Conservation (phyloP, 2,797 vertebrate genomes). For the Emys orbicularis region DNA sequence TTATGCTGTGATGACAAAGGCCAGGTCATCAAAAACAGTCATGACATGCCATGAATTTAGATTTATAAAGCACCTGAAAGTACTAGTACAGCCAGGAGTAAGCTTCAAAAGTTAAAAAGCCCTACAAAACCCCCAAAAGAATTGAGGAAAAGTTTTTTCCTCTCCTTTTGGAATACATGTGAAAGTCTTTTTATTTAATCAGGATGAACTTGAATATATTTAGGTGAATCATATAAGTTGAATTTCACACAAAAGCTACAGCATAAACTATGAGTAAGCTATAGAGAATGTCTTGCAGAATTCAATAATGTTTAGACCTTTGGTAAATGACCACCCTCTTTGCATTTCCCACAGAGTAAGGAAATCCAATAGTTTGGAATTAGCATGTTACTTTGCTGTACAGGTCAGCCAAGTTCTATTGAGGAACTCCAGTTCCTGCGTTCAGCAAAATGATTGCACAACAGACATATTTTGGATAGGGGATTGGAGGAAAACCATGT, state of each 20-base stretch:
- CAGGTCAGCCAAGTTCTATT: neutral
- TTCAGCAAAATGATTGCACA: neutral
- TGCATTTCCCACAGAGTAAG: neutral
- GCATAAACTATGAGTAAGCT: neutral
- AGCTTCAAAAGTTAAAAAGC: neutral
- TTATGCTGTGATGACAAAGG: neutral
- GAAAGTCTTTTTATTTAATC: neutral
- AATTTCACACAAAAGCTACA: neutral
- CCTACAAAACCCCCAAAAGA: neutral
- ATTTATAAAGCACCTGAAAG: conserved; percentile 27
- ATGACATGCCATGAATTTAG: neutral
- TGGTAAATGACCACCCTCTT: neutral
- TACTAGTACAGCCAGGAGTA: rapidly evolving
- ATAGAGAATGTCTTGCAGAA: neutral
- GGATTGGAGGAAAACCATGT: neutral
- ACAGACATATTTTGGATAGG: neutral
- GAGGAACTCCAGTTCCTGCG: neutral
- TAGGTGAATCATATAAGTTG: neutral
- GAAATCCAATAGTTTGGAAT: neutral
- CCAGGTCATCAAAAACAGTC: neutral
- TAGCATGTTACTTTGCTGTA: neutral
- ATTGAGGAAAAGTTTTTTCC: neutral
- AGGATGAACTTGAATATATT: neutral
- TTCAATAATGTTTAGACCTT: neutral
- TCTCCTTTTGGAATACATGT: neutral